Conservation (phyloP, 2,113 vertebrate genomes). For the Rhagologus leucostigma region DNA sequence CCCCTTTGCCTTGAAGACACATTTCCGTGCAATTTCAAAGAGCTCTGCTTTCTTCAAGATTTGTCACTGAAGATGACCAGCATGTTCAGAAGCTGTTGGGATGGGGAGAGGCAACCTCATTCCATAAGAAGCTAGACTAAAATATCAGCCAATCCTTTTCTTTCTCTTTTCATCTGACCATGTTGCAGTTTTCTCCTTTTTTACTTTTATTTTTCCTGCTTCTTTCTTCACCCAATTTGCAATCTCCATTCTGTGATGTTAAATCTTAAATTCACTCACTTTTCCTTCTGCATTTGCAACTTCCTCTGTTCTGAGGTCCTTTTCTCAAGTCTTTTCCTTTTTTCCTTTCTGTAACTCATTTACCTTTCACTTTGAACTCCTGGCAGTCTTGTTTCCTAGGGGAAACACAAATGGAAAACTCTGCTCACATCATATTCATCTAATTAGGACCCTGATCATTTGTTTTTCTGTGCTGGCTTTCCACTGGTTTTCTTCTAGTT, state of each 20-base stretch:
- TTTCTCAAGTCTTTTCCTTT: not conserved
- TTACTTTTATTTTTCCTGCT: not conserved
- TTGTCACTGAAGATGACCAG: not conserved
- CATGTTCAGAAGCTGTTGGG: not conserved
- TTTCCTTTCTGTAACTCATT: not conserved
- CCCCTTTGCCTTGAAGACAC: not conserved
- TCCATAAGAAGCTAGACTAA: not conserved
- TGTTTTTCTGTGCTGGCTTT: not conserved
- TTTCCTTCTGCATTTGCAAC: not conserved
- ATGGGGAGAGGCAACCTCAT: not conserved
- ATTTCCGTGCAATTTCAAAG: not conserved
- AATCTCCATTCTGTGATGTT: not conserved
- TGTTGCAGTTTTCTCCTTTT: not conserved
- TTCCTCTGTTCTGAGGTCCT: not conserved
- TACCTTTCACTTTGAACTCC: not conserved
- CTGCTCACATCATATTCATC: not conserved
- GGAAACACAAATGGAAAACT: not conserved
- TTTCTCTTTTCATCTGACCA: not conserved
- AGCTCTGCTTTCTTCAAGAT: not conserved
- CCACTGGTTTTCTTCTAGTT: not conserved
- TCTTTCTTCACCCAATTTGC: not conserved
- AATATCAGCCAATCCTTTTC: not conserved
- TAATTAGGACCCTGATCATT: not conserved
- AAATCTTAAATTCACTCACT: not conserved
- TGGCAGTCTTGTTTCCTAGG: not conserved